Evolutionary conservation across 2,888 invertebrate species (phyloP).

Genomic region (Crocallis elinguaria): DNA sequence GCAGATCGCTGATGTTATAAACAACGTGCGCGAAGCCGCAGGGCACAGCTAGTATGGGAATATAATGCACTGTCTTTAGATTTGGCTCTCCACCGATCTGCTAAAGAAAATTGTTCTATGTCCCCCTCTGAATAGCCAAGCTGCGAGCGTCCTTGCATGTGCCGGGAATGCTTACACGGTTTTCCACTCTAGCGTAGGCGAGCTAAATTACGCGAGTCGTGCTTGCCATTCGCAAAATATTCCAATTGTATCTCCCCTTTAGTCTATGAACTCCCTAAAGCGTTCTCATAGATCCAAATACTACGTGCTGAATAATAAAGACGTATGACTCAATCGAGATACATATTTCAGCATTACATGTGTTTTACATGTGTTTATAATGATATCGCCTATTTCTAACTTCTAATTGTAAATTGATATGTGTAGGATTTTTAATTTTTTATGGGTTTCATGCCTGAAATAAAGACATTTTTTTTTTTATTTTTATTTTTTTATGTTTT

Average conservation of each 20-base stretch:
- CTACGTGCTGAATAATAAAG: constrained; percentile 26
- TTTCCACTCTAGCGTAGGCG: constrained; percentile 66
- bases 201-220: constrained; percentile 70
- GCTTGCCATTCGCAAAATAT: constrained; percentile 66
- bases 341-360: constrained; percentile 5
- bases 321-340: constrained; percentile 1
- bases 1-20: no score
- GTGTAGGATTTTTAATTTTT: no score
- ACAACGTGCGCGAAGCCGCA: no score
- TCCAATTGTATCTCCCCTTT: constrained; percentile 36
- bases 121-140: neutral
- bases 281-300: constrained; percentile 42
- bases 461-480: no score
- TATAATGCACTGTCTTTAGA: no score
- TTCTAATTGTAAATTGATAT: no score
- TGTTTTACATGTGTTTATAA: no score
- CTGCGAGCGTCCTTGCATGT: neutral
- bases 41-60: no score
- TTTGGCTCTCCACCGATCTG: neutral
- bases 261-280: constrained; percentile 37
- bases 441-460: no score
- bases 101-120: neutral
- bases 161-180: constrained; percentile 61
- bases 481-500: no score
- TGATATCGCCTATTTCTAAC: no score